Evolutionary conservation across 2,888 invertebrate genomes (phyloP), one percentile per base, ranked within the genome.

Genomic region (Phalera bucephala): DNA sequence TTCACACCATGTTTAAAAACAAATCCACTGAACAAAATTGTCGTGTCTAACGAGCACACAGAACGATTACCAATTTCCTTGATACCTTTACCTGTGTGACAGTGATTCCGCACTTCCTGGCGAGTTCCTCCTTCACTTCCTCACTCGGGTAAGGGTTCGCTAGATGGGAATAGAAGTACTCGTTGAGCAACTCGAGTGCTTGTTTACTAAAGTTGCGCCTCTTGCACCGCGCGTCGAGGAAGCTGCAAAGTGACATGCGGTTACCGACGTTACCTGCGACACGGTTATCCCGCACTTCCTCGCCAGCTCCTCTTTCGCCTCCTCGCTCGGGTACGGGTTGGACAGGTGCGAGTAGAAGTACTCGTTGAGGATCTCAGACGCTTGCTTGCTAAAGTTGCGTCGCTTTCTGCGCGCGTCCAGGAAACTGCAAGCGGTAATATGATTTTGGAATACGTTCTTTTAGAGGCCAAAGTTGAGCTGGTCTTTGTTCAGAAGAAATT

Each of bases 281-380:
- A 98, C 97, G 44, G 99, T 99, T 80, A 99, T 99, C 79, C 98
- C 97, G 89, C 99, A 99, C 89, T 99, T 99, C 83, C 99, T 93
- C 36, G 99, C 99, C 81, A 99, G 92, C 83, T 99, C 99, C 91
- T 99, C 99, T 89, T 99, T 99, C 54, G 99, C 99, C 91, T 99
- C 99, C 91, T 99, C 99, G 76, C 98, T 98, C 52, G 99, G 99
- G 91, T 99, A 99, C 17, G 99, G 99, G 92, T 99, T 99, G 79
- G 97, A 98, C 71, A 99, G 93, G 91, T 99, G 99, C 66, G 99
- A 99, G 91, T 99, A 99, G 91, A 99, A 99, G 88, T 99, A 99
- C 91, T 99, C 99, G 90, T 99, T 99, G 64, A 99, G 93, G 69
- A 99, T 97, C 92, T 99, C 99, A 14, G 99, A 99, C 36, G 99